Evolutionary conservation across 2,888 invertebrate genomes (phyloP).

Genomic region (Apamea anceps): DNA sequence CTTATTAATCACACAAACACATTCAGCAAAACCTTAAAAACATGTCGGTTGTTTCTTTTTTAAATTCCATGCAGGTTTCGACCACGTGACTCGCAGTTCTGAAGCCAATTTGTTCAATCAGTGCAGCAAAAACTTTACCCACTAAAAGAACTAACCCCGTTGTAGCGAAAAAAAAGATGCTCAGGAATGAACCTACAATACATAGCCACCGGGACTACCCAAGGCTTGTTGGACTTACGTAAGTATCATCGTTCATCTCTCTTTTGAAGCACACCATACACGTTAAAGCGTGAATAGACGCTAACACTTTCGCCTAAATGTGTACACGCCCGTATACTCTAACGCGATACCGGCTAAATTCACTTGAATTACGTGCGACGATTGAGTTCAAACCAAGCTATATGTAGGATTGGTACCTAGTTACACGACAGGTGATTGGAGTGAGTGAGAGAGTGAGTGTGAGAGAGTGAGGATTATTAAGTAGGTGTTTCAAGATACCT

Average conservation of each 20-base stretch:
- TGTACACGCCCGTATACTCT: conserved; percentile 48
- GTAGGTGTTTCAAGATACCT: not conserved
- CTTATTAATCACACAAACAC: not conserved
- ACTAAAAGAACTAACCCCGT: not conserved
- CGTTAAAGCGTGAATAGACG: conserved; percentile 28
- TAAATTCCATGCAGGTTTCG: rapidly evolving
- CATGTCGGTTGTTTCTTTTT: no score
- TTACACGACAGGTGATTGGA: not conserved
- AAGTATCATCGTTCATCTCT: conserved; percentile 30
- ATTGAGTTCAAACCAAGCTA: conserved; percentile 11
- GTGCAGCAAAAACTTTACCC: not conserved
- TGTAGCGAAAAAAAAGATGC: not conserved
- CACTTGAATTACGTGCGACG: conserved; percentile 32
- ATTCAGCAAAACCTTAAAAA: not conserved
- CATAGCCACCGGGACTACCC: conserved; percentile 7
- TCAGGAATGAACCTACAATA: not conserved
- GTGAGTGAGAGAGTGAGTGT: no score
- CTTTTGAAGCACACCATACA: conserved; percentile 36
- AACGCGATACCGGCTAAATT: conserved; percentile 14
- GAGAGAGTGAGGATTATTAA: no score
- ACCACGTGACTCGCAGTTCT: not conserved
- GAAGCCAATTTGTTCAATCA: not conserved
- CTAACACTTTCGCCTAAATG: conserved; percentile 35
- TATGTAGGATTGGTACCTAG: not conserved
- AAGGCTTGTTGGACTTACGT: conserved; percentile 11